Base-by-base conservation (phyloP, 2,888 invertebrate species). In the Papilio demoleus region DNA sequence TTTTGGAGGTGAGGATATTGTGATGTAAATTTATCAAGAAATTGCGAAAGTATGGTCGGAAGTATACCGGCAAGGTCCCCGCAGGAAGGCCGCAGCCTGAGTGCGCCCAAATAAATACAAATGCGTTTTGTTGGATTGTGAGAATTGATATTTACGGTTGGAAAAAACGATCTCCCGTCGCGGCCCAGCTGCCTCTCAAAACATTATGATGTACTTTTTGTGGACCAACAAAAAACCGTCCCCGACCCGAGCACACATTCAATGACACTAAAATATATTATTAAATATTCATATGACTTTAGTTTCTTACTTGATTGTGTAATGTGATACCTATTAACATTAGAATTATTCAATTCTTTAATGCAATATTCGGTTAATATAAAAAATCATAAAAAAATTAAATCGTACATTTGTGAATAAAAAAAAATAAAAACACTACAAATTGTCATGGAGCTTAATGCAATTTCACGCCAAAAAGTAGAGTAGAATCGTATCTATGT, bases 131-230 rank as follows among this genome's bases (percentile, higher is more conserved):
- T 87, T 85, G 84, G 85, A 81, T 83, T 84, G 86, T 83, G 86
- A 82, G 88, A 90, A 90, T 90, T 91, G 90, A 90, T 91, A 91
- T 91, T 91, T 91, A 91, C 88, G 87, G 82, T 83, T 81, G 59
- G 81, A 89, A 90, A 89, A 88, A 88, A 86, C 81, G 85, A 77
- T 81, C 79, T 81, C 89, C 88, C 86, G 84, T 84, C 73, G 88
- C 72, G 88, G 75, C 79, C 77, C 88, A 88, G 85, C 86, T 87
- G 88, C 82, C 78, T 72, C 76, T 74, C 24, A 47, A 50, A 40
- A 67, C 34, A 53, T 56, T 31, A 56, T 56, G 19, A 47, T 50
- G 22, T 40, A 60, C 56, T 69, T 69, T 69, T 69, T 69, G 65
- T 65, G 40, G 40, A 12, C n/a, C 24, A 38, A 36, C 65, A 69